These are phyloP conservation scores for Chinchilla lanigera DNA, from an alignment of 2,113 vertebrate genomes.

Conservation along the genomic window DNA sequence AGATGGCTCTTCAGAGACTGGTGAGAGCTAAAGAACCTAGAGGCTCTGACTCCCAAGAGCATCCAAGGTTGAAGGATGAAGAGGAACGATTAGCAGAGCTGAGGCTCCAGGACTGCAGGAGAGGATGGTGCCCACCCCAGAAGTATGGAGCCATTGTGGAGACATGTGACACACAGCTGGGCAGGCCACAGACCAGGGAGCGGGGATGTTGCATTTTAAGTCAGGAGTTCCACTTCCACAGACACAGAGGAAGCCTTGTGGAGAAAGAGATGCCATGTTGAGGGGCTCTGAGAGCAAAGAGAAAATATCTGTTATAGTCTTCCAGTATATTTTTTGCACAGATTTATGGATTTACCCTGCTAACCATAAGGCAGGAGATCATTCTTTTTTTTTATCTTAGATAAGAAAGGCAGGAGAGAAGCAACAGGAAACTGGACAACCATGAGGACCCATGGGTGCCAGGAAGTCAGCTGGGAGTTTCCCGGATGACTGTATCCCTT, in stretches of 20 bases:
- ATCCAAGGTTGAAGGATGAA: neutral
- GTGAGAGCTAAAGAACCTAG: neutral
- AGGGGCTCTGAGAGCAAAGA: neutral
- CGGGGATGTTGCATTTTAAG: neutral
- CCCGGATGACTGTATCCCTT: neutral
- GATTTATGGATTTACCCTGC: neutral
- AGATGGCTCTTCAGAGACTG: neutral
- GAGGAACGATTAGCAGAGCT: neutral
- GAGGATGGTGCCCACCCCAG: neutral
- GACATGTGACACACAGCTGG: neutral
- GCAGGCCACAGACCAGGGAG: neutral
- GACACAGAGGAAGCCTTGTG: neutral
- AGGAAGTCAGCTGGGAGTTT: neutral
- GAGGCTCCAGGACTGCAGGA: neutral
- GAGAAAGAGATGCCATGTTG: neutral
- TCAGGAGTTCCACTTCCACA: neutral
- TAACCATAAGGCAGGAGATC: neutral
- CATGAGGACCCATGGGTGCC: too few species aligned
- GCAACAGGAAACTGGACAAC: neutral
- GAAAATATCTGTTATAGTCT: neutral
- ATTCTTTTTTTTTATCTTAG: neutral
- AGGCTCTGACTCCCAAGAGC: neutral
- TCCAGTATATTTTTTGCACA: neutral
- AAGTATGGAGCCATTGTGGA: neutral
- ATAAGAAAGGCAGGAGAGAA: neutral